Base-by-base conservation (phyloP, 2,797 vertebrate genomes). In the Falco cherrug region DNA sequence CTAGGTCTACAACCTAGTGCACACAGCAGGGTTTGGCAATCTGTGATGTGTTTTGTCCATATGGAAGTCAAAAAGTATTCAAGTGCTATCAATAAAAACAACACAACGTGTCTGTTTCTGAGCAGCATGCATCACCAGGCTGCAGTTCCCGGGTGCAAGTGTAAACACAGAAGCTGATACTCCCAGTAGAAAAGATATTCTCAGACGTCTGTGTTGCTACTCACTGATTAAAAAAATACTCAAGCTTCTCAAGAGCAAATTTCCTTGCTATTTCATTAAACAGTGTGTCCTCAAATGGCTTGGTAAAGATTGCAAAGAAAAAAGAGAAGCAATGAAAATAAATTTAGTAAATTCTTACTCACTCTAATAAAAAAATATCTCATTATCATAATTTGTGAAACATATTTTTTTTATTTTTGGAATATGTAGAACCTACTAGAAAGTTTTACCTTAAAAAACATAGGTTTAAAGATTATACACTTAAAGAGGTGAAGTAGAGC, bases 11-110 rank as follows among this genome's bases (percentile, higher is more conserved):
- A 96, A 68, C 69, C 83, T 87, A 88, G 51, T 69, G 84, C 77
- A 93, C 93, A 70, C 93, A 96, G 96, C 90, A 93, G 87, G 95
- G 53, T 56, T 53, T 92, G 74, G 82, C 88, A 97, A 63, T 89
- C 71, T 91, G 56, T 64, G 84, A 84, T 70, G 68, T 57, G 71
- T 41, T 97, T 93, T 89, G 89, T 71, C 93, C 92, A 89, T 91
- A 93, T 84, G 88, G 93, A 96, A 92, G 88, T 79, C 75, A 69
- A 95, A 95, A 93, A 86, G 71, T 89, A 59, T 57, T 92, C 77
- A 64, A 87, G 83, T 83, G 45, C 48, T 84, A 91, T 92, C 90
- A 87, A 90, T 79, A 90, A 86, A 95, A 94, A 87, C 60, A 93
- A 77, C 81, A 93, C 51, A 84, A 73, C 69, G 54, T 82, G 67